phyloP scores from a whole-genome alignment of 23 tunicate species.

The Botrylloides violaceus region DNA sequence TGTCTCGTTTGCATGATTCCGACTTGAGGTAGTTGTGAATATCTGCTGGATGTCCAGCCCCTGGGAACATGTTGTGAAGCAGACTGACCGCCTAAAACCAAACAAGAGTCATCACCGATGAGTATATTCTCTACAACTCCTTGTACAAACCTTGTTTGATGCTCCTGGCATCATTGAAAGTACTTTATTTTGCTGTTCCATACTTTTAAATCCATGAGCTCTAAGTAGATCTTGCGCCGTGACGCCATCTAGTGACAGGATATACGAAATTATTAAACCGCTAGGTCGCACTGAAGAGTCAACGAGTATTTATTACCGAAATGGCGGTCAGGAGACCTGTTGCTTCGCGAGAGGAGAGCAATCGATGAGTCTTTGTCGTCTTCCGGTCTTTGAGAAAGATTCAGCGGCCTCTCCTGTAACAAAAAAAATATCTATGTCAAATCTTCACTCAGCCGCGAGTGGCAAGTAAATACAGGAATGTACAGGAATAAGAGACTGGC shows the following conservation, averaged over 20 bases:
- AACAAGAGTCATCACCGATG: not conserved
- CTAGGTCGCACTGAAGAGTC: no score
- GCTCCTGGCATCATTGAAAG: slow-evolving; percentile 14
- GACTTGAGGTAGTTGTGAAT: slow-evolving; percentile 22
- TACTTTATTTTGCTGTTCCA: not conserved
- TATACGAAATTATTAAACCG: not conserved
- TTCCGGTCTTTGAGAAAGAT: slow-evolving; percentile 11
- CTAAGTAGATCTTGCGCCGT: slow-evolving; percentile 16
- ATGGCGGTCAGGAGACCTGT: slow-evolving; percentile 2
- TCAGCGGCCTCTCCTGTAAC: slow-evolving; percentile 22
- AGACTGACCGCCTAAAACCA: slow-evolving; percentile 6
- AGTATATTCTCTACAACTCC: not conserved
- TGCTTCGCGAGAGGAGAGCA: not conserved
- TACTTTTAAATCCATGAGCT: slow-evolving; percentile 9
- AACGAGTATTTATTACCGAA: no score
- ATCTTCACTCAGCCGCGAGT: no score
- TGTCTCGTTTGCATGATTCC: slow-evolving; percentile 18
- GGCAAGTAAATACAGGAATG: no score
- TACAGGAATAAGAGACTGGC: no score
- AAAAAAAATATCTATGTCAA: not conserved
- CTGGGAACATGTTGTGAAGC: slow-evolving; percentile 22
- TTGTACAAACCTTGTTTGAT: slow-evolving; percentile 6
- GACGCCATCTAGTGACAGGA: not conserved
- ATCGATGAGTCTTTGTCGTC: not conserved
- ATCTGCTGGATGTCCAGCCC: slow-evolving; percentile 6